Conservation (phyloP, 2,797 vertebrate species). For the Stomatorhinus walkeri region DNA sequence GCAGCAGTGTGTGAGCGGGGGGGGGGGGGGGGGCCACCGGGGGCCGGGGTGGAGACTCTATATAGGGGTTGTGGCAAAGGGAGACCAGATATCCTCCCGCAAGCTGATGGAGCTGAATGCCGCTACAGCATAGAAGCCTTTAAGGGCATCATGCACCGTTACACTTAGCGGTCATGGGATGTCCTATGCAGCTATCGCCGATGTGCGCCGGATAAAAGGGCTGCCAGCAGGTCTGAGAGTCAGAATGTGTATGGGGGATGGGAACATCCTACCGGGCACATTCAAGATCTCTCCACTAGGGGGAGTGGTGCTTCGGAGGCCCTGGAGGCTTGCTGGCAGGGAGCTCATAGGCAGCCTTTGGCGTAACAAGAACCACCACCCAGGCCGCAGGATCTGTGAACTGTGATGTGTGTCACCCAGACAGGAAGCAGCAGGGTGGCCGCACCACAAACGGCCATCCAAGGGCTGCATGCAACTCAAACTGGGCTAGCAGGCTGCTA, state of each 20-base stretch:
- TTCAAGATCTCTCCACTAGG: background rate
- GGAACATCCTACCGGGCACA: background rate
- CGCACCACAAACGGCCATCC: background rate
- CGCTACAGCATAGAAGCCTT: conserved; percentile 19
- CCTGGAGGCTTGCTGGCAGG: background rate
- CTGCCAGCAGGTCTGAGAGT: background rate
- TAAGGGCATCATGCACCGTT: background rate
- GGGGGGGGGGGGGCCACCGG: background rate
- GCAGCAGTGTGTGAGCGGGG: background rate
- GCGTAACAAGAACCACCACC: background rate
- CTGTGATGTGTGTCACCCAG: background rate
- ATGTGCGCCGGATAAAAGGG: background rate
- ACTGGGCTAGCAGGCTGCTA: background rate
- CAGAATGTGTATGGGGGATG: background rate
- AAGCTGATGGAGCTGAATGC: conserved; percentile 51
- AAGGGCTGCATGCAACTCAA: background rate
- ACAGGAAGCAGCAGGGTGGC: background rate
- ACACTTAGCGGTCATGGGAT: background rate
- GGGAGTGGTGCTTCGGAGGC: background rate
- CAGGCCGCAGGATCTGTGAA: background rate
- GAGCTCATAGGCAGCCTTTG: background rate
- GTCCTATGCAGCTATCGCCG: background rate
- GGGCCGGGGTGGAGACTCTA: background rate
- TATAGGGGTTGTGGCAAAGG: background rate
- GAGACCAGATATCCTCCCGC: conserved; percentile 54